phyloP scores from a whole-genome alignment of 2,888 invertebrate genomes.

The Eupithecia tripunctaria region DNA sequence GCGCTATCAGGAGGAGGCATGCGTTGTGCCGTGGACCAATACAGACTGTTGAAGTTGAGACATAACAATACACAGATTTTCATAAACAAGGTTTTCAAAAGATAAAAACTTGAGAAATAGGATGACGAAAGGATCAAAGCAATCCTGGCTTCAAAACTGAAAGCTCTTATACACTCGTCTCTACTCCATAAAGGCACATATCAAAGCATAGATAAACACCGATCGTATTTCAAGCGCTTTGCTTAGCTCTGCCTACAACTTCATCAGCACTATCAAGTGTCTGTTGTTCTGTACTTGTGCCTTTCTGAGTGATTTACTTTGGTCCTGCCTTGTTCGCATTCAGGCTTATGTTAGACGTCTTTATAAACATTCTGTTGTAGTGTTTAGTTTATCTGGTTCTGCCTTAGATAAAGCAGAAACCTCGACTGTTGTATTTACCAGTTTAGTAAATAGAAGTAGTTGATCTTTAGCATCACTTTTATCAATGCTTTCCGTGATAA shows the following conservation, averaged over 20 bases:
- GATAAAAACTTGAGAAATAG: not conserved
- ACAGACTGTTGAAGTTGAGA: too few relatives aligned
- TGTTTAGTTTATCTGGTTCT: constrained; percentile 23
- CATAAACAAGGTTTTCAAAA: not conserved
- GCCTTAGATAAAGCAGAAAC: constrained; percentile 8
- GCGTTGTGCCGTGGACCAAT: too few relatives aligned
- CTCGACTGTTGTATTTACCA: not conserved
- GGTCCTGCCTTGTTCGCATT: constrained; percentile 39
- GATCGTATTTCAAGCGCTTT: constrained; percentile 31
- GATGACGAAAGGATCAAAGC: not conserved
- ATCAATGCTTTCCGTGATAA: too few relatives aligned
- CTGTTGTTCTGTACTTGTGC: constrained; percentile 41
- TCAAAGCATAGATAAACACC: constrained; percentile 12
- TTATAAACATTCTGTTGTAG: constrained; percentile 34
- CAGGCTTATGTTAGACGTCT: constrained; percentile 36
- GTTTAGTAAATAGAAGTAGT: not conserved
- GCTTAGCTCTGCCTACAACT: constrained; percentile 41
- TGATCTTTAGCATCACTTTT: not conserved
- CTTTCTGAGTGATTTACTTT: constrained; percentile 50
- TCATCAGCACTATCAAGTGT: constrained; percentile 48
- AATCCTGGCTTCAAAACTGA: not conserved
- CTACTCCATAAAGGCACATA: constrained; percentile 4
- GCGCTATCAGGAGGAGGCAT: too few relatives aligned
- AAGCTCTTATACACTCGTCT: not conserved
- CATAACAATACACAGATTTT: too few relatives aligned